phyloP scores from a whole-genome alignment of 2,888 invertebrate species.

The Euphydryas editha region DNA sequence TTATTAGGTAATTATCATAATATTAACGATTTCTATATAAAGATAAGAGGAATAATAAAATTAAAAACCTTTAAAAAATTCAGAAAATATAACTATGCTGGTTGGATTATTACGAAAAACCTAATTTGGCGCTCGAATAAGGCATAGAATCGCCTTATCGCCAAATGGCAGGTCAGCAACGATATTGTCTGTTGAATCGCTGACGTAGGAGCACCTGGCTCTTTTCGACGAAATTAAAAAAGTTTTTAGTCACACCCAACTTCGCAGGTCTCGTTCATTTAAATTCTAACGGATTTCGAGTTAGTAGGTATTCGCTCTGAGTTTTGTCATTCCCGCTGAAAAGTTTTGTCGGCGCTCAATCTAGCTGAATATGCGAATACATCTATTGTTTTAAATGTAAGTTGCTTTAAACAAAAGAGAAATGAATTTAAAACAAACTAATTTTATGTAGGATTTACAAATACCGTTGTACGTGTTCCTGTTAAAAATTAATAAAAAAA shows the following conservation, averaged over 20 bases:
- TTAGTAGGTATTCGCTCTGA: conserved; percentile 73
- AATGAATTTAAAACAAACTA: neutral
- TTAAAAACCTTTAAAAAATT: neutral
- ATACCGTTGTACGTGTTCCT: neutral
- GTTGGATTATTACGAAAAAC: conserved; percentile 4
- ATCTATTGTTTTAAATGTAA: conserved; percentile 20
- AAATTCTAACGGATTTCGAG: conserved; percentile 74
- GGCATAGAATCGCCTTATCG: conserved; percentile 12
- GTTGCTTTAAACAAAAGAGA: conserved; percentile 9
- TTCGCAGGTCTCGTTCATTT: conserved; percentile 60
- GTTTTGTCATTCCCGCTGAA: conserved; percentile 58
- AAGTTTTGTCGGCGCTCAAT: conserved; percentile 33
- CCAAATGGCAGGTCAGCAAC: conserved; percentile 42
- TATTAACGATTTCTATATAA: too few species aligned
- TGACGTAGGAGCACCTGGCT: conserved; percentile 76
- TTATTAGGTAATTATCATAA: too few species aligned
- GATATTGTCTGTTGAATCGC: conserved; percentile 71
- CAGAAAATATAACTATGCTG: neutral
- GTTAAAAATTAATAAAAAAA: neutral
- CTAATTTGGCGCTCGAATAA: conserved; percentile 10
- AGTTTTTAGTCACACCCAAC: conserved; percentile 67
- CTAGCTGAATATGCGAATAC: conserved; percentile 22
- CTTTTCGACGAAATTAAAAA: conserved; percentile 80
- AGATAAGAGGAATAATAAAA: neutral
- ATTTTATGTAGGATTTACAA: neutral